These are phyloP conservation scores for Vollenhovia emeryi DNA, from an alignment of 1,140 invertebrate species.

Conservation along the genomic window DNA sequence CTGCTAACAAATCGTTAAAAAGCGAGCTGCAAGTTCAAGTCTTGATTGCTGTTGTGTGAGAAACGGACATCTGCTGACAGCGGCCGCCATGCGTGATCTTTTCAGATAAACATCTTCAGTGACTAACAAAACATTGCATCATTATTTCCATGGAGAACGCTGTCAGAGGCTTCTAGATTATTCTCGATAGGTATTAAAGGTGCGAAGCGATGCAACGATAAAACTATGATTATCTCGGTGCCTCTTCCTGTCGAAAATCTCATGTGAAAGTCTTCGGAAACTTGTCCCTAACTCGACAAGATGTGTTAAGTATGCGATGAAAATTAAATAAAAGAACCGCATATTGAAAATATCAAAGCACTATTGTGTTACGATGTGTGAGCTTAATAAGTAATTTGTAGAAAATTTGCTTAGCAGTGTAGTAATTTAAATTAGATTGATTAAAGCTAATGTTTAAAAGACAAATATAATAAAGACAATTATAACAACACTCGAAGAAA, in stretches of 20 bases:
- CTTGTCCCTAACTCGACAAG: neutral
- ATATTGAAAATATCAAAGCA: neutral
- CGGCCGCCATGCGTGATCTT: constrained; percentile 65
- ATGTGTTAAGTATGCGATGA: neutral
- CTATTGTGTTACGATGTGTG: neutral
- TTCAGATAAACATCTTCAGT: constrained; percentile 77
- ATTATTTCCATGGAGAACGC: constrained; percentile 68
- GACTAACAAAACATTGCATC: constrained; percentile 75
- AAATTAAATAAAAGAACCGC: neutral
- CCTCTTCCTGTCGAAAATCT: neutral
- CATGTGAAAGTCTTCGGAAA: neutral
- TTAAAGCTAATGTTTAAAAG: neutral
- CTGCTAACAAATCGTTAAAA: constrained; percentile 39
- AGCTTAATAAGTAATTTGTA: neutral
- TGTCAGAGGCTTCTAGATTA: constrained; percentile 58
- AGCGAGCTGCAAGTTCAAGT: constrained; percentile 69
- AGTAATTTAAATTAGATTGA: neutral
- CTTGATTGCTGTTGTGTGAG: constrained; percentile 74
- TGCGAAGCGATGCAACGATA: constrained; percentile 32
- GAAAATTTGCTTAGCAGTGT: neutral
- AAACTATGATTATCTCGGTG: neutral
- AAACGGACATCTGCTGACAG: constrained; percentile 78
- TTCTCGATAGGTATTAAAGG: constrained; percentile 25
- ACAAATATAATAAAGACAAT: neutral
- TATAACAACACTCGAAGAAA: neutral